Base-by-base conservation (phyloP, 2,888 invertebrate species). In the Tupiocoris notatus region DNA sequence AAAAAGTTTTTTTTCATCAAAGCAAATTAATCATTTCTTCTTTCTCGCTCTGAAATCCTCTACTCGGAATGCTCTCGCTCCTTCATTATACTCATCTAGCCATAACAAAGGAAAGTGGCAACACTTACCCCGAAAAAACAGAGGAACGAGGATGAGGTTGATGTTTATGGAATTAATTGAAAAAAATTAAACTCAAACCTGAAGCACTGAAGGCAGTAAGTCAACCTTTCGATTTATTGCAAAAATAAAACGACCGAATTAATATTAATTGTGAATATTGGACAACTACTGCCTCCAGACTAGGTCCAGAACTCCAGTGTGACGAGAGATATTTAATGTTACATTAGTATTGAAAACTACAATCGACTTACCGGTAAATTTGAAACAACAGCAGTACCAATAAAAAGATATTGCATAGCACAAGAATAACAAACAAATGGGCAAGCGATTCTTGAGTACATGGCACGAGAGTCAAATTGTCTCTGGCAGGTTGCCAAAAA, bases 301-400 rank as follows among this genome's bases (percentile, higher is more conserved):
- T 70, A 57, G 70, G 70, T 70, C 70, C 70, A 70, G 70, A 61
- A 70, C 24, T 70, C 70, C 70, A 70, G 70, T 70, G 70, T 59
- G 70, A 59, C 59, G 70, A 70, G 70, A 54, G 70, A 70, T 59
- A 70, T 70, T 70, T 70, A 70, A 70, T 70, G 58, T 22, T 61
- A 70, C 59, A 59, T 70, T 24, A 24, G 39, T 70, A 54, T 22
- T 59, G 25, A 70, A 23, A 70, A 70, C 23, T 70, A 70, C 70
- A 70, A 59, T 54, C 61, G 70, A 70, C 70, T 70, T 70, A 70
- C 70, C 70, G 70, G 70, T 70, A 70, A 59, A 23, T 54, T 67
- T 67, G 67, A 57, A 67, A 65, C 64, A 66, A 66, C 67, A 67
- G 67, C 67, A 56, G 56, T 39, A 39, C 39, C 39, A 39, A 39